phyloP scores from a whole-genome alignment of 2,888 invertebrate genomes.

The Eupithecia tripunctaria region DNA sequence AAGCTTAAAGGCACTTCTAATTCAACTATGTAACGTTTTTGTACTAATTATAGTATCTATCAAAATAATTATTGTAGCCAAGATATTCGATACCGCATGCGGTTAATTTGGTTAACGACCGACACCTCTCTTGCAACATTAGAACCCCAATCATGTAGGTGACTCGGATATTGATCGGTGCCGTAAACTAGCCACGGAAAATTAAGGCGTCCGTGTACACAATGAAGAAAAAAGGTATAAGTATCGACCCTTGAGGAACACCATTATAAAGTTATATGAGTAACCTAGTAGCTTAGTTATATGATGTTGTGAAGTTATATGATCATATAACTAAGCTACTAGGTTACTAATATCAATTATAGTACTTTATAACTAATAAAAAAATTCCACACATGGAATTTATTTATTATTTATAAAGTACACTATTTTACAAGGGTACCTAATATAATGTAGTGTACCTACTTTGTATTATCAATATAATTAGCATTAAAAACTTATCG shows the following conservation, averaged over 20 bases:
- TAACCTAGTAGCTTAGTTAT: no score
- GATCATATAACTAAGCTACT: no score
- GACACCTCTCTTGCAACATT: conserved; percentile 7
- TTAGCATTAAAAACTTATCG: no score
- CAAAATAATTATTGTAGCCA: background rate
- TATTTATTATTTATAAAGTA: no score
- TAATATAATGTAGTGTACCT: no score
- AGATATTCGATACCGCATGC: background rate
- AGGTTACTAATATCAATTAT: no score
- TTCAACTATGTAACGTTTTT: background rate
- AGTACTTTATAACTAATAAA: no score
- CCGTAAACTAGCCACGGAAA: background rate
- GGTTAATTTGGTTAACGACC: background rate
- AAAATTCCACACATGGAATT: no score
- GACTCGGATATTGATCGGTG: background rate
- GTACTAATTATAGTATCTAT: background rate
- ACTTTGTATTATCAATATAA: no score
- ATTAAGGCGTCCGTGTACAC: background rate
- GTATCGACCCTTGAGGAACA: background rate
- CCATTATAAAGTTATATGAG: background rate
- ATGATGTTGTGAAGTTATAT: no score
- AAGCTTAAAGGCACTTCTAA: background rate
- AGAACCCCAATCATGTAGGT: background rate
- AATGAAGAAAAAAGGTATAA: background rate
- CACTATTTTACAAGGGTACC: no score